Evolutionary conservation across 1,140 invertebrate species (phyloP), one percentile per base, ranked within the genome.

Genomic region (Nymphalis io): DNA sequence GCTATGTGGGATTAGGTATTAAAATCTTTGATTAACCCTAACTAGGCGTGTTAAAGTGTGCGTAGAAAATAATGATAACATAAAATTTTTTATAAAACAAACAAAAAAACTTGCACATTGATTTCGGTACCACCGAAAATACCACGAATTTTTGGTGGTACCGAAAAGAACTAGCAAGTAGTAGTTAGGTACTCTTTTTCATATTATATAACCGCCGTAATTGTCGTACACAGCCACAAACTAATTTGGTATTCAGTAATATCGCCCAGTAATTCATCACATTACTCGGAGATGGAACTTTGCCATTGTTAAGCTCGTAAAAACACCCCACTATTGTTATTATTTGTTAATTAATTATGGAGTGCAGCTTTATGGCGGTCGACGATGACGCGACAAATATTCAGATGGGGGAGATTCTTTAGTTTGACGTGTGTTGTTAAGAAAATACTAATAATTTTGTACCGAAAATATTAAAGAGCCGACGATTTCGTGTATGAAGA

Each of bases 311-410:
- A 60, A 63, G 70, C 72, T 74, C 73, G 67, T 82, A 84, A 82
- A 84, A 81, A 79, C 70, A 70, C 67, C 48, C 69, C 70, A 78
- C 80, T 82, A 82, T 82, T 84, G 82, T 84, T 78, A 69, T 75
- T 81, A 80, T 83, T 82, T 77, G 76, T 80, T 84, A 81, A 84
- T 84, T 84, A 82, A 84, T 84, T 78, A 82, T 72, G 57, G 69
- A 62, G 69, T 53, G 48, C 48, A 53, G 20, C 48, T 21, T 44
- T 48, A 63, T 58, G 60, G 61, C 39, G 51, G 39, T 12, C 53
- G 53, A 46, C 23, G 74, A 68, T 80, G 78, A 80, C 74, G 73
- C 38, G 72, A 67, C 78, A 21, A n/a, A 44, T 38, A 44, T 65
- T 60, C 20, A 53, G 21, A 42, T 60, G 55, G 46, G 55, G 61